A percentile compares a stretch with the other conserved stretches of the same genome.
Conservation (phyloP, 2,113 vertebrate species). For the Marmota monax region DNA sequence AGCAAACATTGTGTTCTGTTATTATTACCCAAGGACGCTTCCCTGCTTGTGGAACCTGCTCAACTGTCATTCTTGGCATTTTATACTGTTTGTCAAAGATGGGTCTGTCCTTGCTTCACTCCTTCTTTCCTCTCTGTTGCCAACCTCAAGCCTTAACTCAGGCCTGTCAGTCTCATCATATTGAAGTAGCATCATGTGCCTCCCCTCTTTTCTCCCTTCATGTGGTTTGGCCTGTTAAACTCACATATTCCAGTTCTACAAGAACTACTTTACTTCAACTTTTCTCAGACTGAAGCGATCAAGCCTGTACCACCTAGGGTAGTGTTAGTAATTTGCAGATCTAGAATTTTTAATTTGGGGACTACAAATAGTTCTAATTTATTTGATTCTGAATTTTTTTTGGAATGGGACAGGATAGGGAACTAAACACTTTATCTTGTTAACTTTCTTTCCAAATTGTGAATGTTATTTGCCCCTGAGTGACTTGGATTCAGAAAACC, state of each 20-base stretch:
- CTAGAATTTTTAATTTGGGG: background rate
- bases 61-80: background rate
- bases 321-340: background rate
- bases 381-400: background rate
- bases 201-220: background rate
- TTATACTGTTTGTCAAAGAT: background rate
- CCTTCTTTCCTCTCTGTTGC: background rate
- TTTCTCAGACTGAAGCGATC: background rate
- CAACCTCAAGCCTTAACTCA: background rate
- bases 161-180: background rate
- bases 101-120: background rate
- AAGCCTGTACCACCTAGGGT: background rate
- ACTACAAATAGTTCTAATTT: background rate
- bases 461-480: background rate
- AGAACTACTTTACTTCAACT: background rate
- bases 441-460: slow-evolving; percentile 24
- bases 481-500: slow-evolving; percentile 6
- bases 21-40: background rate
- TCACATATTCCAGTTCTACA: background rate
- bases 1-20: background rate
- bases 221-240: background rate
- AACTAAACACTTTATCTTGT: background rate
- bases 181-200: too few species aligned
- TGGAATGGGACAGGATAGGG: background rate
- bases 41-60: background rate